These are phyloP conservation scores for Pterois miles DNA, from an alignment of 2,797 vertebrate genomes.

Conservation along the genomic window DNA sequence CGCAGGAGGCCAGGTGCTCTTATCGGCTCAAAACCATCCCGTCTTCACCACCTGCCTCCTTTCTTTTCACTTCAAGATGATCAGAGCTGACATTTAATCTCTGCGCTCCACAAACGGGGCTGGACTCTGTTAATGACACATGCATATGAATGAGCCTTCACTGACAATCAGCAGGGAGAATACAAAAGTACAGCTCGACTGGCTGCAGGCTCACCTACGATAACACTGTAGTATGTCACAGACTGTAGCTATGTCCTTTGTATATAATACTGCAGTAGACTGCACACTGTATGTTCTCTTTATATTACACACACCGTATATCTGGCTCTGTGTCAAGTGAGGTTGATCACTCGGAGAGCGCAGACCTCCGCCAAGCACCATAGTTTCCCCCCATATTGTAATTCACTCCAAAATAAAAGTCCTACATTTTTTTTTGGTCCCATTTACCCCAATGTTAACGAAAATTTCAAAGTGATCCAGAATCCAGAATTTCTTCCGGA, in stretches of 20 bases:
- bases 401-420: too few species aligned
- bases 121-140: constrained; percentile 66
- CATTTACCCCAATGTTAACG: too few species aligned
- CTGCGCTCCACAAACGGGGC: constrained; percentile 59
- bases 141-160: constrained; percentile 75
- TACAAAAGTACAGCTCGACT: neutral
- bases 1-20: neutral
- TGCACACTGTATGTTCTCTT: neutral
- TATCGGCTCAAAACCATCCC: constrained; percentile 22
- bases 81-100: constrained; percentile 76
- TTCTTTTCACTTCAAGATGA: constrained; percentile 48
- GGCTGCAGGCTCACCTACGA: constrained; percentile 7
- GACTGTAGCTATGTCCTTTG: neutral
- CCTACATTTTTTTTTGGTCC: too few species aligned
- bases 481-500: too few species aligned
- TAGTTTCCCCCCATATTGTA: too few species aligned
- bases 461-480: too few species aligned
- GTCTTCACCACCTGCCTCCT: neutral
- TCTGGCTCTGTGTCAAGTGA: neutral
- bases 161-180: constrained; percentile 41
- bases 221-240: neutral
- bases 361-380: too few species aligned
- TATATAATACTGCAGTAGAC: too few species aligned
- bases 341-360: too few species aligned
- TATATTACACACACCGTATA: constrained; percentile 12